A percentile compares a stretch with the other conserved stretches of the same genome.
Evolutionary conservation across 1,140 invertebrate species (phyloP).

Genomic region (Apis cerana): DNA sequence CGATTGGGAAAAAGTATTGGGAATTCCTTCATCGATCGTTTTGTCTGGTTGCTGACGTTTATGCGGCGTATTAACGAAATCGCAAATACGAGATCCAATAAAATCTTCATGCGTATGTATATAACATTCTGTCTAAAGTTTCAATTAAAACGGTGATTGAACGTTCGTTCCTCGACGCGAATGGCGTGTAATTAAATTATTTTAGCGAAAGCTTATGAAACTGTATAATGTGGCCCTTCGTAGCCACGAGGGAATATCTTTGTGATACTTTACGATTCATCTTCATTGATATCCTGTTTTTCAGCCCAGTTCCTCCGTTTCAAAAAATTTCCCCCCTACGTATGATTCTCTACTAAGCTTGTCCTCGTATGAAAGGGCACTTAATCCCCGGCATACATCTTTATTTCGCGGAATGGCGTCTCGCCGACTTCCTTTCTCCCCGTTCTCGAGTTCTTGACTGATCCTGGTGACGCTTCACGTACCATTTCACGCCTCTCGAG

Average conservation of each 20-base stretch:
- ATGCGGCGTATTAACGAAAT: background rate
- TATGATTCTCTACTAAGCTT: too few relatives aligned
- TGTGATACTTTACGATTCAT: background rate
- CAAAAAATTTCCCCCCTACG: too few relatives aligned
- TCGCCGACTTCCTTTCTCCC: constrained; percentile 17
- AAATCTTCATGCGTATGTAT: background rate
- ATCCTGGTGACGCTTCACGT: background rate
- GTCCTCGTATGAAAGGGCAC: constrained; percentile 4
- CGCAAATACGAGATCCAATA: background rate
- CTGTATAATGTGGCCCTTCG: background rate
- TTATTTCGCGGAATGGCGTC: constrained; percentile 63
- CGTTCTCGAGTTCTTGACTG: background rate
- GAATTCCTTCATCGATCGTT: background rate
- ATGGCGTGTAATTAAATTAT: constrained; percentile 31
- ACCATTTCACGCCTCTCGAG: constrained; percentile 47
- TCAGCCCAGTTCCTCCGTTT: too few relatives aligned
- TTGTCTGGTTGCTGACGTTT: background rate
- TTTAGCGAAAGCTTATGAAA: background rate
- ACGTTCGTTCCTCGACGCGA: constrained; percentile 2
- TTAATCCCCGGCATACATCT: constrained; percentile 64
- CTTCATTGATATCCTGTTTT: background rate
- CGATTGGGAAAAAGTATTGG: background rate
- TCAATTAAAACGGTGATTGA: constrained; percentile 36
- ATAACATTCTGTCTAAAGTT: background rate
- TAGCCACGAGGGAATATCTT: background rate